phyloP scores from a whole-genome alignment of 2,797 vertebrate genomes.

The Myotis myotis region DNA sequence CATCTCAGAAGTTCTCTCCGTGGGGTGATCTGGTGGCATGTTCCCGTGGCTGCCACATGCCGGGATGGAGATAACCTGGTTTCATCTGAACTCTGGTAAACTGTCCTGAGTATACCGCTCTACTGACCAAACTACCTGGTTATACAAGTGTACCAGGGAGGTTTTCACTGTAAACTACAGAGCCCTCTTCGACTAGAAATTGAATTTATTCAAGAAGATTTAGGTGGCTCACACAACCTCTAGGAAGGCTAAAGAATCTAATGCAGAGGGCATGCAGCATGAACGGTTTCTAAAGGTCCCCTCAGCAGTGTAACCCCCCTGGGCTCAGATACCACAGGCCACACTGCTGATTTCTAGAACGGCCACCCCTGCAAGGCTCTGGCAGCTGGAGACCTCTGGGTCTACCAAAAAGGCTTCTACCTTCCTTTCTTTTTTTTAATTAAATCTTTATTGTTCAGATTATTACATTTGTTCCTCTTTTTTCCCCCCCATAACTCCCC shows the following conservation, averaged over 20 bases:
- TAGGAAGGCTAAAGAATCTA: background rate
- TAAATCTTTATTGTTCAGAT: too few relatives aligned
- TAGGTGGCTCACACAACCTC: background rate
- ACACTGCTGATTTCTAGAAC: background rate
- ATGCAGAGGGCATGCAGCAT: accelerated
- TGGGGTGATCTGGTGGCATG: background rate
- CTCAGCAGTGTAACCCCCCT: background rate
- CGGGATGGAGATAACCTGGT: background rate
- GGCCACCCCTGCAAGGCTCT: background rate
- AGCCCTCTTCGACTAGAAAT: background rate
- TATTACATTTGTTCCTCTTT: too few relatives aligned
- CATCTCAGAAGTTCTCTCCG: background rate
- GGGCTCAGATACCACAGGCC: background rate
- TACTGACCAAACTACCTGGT: background rate
- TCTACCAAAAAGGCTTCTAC: background rate
- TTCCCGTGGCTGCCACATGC: background rate
- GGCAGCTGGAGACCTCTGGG: background rate
- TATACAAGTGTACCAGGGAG: background rate
- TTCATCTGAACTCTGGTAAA: background rate
- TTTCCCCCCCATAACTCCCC: too few relatives aligned
- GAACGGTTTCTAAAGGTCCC: background rate
- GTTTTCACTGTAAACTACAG: background rate
- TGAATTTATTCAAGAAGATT: background rate
- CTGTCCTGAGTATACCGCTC: background rate
- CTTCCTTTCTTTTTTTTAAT: too few relatives aligned